Conservation (phyloP, 2,113 vertebrate species). For the Cottus gobio region DNA sequence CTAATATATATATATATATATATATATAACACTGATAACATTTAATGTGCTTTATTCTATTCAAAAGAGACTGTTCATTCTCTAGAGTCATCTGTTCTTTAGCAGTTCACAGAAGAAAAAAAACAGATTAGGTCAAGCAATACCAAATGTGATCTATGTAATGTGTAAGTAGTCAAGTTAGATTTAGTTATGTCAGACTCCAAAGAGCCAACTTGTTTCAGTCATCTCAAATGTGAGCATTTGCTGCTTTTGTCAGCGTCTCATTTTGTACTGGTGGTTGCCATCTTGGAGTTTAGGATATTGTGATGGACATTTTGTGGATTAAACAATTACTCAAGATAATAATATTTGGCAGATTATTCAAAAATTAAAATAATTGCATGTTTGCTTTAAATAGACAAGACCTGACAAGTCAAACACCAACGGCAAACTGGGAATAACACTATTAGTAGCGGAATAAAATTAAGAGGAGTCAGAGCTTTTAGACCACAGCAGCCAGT, state of each 20-base stretch:
- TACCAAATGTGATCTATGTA: slow-evolving; percentile 26
- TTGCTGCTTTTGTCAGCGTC: neutral
- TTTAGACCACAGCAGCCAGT: neutral
- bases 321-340: neutral
- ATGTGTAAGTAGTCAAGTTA: slow-evolving; percentile 6
- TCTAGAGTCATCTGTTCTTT: slow-evolving; percentile 4
- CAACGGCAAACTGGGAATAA: neutral
- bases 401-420: neutral
- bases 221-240: neutral
- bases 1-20: too few species aligned
- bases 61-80: neutral
- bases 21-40: neutral
- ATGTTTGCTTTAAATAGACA: neutral
- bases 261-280: neutral
- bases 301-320: neutral
- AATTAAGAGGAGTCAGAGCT: neutral
- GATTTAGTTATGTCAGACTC: slow-evolving; percentile 10
- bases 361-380: neutral
- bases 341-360: neutral
- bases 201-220: neutral
- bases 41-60: slow-evolving; percentile 8
- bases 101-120: slow-evolving; percentile 12
- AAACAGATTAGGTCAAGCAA: slow-evolving; percentile 12
- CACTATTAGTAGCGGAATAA: neutral
- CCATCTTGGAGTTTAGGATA: neutral